phyloP scores from a whole-genome alignment of 1,140 invertebrate genomes.

The Bombus polaris region DNA sequence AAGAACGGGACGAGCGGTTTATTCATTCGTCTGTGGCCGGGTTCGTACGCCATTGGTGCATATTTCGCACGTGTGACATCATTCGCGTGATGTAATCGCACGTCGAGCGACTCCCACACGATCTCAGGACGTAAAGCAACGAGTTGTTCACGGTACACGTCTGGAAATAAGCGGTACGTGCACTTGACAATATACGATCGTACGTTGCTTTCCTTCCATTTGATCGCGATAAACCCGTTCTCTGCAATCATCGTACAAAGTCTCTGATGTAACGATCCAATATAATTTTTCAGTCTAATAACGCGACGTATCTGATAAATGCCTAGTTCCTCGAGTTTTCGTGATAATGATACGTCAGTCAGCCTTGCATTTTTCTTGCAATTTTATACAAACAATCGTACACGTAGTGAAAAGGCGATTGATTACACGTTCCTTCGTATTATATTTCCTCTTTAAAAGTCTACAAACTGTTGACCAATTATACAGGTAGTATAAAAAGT shows the following conservation, averaged over 20 bases:
- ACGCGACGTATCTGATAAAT: background rate
- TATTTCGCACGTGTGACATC: constrained; percentile 56
- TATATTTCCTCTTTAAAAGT: background rate
- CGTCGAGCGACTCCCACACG: constrained; percentile 26
- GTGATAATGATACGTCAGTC: background rate
- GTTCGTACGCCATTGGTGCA: constrained; percentile 25
- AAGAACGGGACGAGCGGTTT: background rate
- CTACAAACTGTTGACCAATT: background rate
- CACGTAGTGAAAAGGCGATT: background rate
- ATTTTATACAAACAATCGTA: background rate
- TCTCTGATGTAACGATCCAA: background rate
- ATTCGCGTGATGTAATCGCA: constrained; percentile 51
- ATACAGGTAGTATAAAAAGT: background rate
- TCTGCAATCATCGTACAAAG: no score
- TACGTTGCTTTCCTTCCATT: background rate
- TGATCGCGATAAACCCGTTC: background rate
- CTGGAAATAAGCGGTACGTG: constrained; percentile 30
- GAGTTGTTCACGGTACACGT: background rate
- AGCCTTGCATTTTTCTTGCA: background rate
- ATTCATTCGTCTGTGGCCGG: background rate
- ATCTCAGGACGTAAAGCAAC: background rate
- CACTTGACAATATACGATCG: constrained; percentile 25
- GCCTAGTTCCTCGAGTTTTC: background rate
- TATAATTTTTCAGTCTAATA: background rate
- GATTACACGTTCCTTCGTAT: background rate